phyloP scores from a whole-genome alignment of 2,888 invertebrate species.

The Limnephilus lunatus region DNA sequence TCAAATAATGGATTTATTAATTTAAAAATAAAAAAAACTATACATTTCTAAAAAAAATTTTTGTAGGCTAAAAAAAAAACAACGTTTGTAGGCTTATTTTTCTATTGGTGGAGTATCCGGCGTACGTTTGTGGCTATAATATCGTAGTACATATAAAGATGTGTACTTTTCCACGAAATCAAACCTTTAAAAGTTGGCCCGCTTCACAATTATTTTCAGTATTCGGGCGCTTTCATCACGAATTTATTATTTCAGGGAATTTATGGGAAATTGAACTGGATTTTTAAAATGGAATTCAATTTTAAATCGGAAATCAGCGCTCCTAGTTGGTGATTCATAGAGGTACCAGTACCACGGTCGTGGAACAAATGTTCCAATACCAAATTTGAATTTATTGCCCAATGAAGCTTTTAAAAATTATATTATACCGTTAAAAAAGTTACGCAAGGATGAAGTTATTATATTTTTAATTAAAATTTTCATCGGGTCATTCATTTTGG shows the following conservation, averaged over 20 bases:
- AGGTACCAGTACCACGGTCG: neutral
- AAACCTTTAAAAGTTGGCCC: neutral
- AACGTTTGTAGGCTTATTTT: too few species aligned
- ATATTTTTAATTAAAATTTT: constrained; percentile 21
- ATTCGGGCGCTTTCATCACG: neutral
- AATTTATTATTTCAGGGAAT: constrained; percentile 12
- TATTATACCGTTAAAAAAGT: neutral
- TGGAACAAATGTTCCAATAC: constrained; percentile 7
- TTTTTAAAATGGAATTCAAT: constrained; percentile 28
- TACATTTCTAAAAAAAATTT: too few species aligned
- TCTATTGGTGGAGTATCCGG: too few species aligned
- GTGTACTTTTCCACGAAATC: neutral
- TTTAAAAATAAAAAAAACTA: too few species aligned
- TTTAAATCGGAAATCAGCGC: constrained; percentile 17
- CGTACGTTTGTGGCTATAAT: too few species aligned
- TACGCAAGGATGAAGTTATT: neutral
- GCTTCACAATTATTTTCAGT: neutral
- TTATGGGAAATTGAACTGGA: neutral
- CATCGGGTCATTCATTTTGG: neutral
- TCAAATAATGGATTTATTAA: too few species aligned
- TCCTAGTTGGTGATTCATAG: neutral
- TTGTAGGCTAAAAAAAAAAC: too few species aligned
- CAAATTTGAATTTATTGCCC: constrained; percentile 13
- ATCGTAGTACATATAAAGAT: neutral
- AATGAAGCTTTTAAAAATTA: neutral